Evolutionary conservation across 23 tunicate species (phyloP), one percentile per base, ranked within the genome.

Genomic region (Corella eumyota): DNA sequence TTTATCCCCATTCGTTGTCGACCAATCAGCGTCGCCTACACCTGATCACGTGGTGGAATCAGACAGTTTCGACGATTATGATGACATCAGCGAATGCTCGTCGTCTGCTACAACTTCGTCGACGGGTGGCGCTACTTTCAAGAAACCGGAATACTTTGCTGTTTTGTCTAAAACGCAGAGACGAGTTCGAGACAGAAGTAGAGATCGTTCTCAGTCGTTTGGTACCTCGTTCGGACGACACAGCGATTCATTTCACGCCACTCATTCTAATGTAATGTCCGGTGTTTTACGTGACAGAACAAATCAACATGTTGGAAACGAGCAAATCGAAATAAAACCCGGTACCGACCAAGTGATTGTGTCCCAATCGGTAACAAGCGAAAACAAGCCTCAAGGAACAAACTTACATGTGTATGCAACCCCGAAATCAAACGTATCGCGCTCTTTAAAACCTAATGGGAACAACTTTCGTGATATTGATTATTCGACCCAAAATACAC

Each of bases 141-240:
- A n/a, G n/a, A 52, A 66, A 19, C 80, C 71, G 20, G 71, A 74
- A 54, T 74, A 74, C 54, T 74, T 74, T 35, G 36, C 71, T 1
- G 80, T 74, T 21, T 54, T 74, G n/a, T 29, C 61, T 26, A 74
- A 65, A 32, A 32, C 31, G 22, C 31, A 32, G 45, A 23, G 24
- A 36, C 55, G 37, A 25, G 17, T 34, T 22, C 40, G 45, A 2
- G 25, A 33, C 54, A 32, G 30, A 4, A 45, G 54, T 31, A 4
- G 68, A 26, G 68, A 63, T 63, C 52, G 68, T 25, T 23, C 68
- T 2, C 40, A 25, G 68, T 63, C 68, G 2, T 63, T 40, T 26
- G 68, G 68, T 1, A 63, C 68, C 19, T 63, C 68, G 53, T 63
- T 63, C 31, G 68, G 68, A 26, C 32, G 68, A 9, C 68, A 63